Conservation (phyloP, 2,888 invertebrate genomes). For the Pandemis corylana region DNA sequence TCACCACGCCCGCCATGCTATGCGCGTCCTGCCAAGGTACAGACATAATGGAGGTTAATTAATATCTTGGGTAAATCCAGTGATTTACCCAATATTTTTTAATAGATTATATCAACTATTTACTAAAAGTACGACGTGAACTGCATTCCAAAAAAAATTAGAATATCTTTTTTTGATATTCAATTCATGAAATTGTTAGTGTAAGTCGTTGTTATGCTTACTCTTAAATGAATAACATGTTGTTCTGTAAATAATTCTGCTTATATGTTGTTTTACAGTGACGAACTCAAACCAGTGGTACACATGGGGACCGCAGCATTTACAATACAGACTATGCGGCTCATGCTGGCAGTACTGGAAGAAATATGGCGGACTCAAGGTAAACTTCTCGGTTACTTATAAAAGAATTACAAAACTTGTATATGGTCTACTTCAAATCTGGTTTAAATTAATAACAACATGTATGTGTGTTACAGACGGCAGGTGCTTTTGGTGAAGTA, state of each 20-base stretch:
- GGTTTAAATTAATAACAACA: not conserved
- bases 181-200: too few species aligned
- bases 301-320: conserved; percentile 96
- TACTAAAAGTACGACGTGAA: too few species aligned
- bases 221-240: not conserved
- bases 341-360: conserved; percentile 99
- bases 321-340: conserved; percentile 96
- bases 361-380: conserved; percentile 98
- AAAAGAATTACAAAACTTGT: not conserved
- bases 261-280: conserved; percentile 70
- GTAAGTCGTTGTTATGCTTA: too few species aligned
- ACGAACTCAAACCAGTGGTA: conserved; percentile 96
- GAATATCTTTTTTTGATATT: too few species aligned
- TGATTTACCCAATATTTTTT: too few species aligned
- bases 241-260: not conserved
- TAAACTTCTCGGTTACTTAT: conserved; percentile 52
- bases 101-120: too few species aligned
- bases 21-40: conserved; percentile 85
- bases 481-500: conserved; percentile 78
- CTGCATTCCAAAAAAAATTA: too few species aligned
- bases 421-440: too few species aligned
- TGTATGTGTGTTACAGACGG: conserved; percentile 60
- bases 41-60: too few species aligned
- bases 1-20: conserved; percentile 71
- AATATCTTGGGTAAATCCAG: too few species aligned